These are phyloP conservation scores for Rhyacophila evoluta DNA, from an alignment of 2,888 invertebrate genomes.

Conservation along the genomic window DNA sequence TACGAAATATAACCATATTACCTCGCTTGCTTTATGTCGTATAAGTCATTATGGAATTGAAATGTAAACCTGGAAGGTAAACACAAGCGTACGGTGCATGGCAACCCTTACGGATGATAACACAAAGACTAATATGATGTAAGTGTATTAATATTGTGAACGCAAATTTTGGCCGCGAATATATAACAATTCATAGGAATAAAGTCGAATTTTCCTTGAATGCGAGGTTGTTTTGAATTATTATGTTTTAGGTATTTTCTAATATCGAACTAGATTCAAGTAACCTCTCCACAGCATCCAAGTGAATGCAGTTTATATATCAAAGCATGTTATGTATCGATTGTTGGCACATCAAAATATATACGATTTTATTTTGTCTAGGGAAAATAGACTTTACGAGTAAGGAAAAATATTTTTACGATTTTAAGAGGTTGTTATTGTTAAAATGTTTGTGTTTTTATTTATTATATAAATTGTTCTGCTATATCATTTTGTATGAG, in stretches of 20 bases:
- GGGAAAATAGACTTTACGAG: not conserved
- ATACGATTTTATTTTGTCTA: not conserved
- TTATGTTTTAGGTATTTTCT: not conserved
- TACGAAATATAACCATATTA: not conserved
- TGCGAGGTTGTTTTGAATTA: not conserved
- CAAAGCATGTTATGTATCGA: not conserved
- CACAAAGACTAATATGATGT: not conserved
- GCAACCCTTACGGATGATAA: not conserved
- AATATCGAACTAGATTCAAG: slow-evolving; percentile 13
- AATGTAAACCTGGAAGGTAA: not conserved
- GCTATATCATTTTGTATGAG: too few species aligned
- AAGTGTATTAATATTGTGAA: not conserved
- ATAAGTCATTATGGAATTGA: not conserved
- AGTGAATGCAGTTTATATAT: not conserved
- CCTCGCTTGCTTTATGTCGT: not conserved
- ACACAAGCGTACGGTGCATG: slow-evolving; percentile 22
- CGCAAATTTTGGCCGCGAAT: not conserved
- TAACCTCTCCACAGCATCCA: slow-evolving; percentile 10
- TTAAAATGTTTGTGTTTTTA: too few species aligned
- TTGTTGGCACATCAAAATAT: not conserved
- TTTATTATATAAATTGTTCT: too few species aligned
- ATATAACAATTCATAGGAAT: not conserved
- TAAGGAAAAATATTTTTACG: too few species aligned
- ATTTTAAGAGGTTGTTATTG: too few species aligned
- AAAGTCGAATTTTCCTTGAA: not conserved